Conservation (phyloP, 2,797 vertebrate genomes). For the Hippoglossus hippoglossus region DNA sequence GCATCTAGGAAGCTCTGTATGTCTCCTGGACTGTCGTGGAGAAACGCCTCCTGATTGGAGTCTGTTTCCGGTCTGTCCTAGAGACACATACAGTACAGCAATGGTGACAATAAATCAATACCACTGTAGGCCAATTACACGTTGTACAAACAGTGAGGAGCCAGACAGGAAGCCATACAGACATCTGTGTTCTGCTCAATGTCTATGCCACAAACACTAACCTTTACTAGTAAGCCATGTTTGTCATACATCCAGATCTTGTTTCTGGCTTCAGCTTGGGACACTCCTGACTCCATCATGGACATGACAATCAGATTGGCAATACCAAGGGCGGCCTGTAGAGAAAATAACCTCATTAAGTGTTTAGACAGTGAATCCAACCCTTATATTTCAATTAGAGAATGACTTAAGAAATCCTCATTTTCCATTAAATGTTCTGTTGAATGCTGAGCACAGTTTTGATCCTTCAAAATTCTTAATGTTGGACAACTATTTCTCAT, state of each 20-base stretch:
- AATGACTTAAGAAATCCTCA: too few species aligned
- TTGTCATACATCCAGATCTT: constrained; percentile 98
- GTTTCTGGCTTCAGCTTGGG: constrained; percentile 85
- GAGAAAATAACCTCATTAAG: not conserved
- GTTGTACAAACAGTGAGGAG: constrained; percentile 6
- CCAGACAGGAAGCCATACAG: constrained; percentile 47
- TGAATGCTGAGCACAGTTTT: not conserved
- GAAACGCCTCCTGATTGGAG: constrained; percentile 90
- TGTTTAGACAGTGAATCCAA: not conserved
- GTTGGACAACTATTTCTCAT: not conserved
- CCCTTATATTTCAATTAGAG: too few species aligned
- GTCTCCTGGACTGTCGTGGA: constrained; percentile 85
- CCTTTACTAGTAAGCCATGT: constrained; percentile 91
- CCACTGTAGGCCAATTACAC: not conserved
- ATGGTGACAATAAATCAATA: constrained; percentile 12
- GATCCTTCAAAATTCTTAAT: not conserved
- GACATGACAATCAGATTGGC: constrained; percentile 97
- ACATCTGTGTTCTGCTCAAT: constrained; percentile 17
- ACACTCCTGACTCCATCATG: constrained; percentile 90
- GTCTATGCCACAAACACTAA: constrained; percentile 63
- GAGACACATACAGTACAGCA: constrained; percentile 20
- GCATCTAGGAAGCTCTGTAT: constrained; percentile 91
- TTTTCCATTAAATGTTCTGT: not conserved
- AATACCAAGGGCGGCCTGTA: constrained; percentile 95
- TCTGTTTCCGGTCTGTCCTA: constrained; percentile 88